phyloP scores from a whole-genome alignment of 1,140 invertebrate species.

The Rhagoletis zephyria region DNA sequence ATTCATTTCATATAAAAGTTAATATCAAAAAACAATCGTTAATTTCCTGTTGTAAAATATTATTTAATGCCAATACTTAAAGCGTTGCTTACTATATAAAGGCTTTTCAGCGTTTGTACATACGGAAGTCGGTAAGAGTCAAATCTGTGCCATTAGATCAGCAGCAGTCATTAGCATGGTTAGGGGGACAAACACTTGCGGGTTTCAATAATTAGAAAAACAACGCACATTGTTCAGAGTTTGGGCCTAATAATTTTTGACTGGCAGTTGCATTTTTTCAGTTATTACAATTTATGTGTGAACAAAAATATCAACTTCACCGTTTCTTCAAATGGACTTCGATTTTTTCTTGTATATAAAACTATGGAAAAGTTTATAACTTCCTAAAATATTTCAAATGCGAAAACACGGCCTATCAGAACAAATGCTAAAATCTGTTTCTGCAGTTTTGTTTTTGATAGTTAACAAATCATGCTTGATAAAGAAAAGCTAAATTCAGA shows the following conservation, averaged over 20 bases:
- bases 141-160: too few relatives aligned
- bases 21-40: too few relatives aligned
- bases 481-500: conserved; percentile 39
- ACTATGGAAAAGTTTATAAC: conserved; percentile 60
- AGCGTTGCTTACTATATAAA: too few relatives aligned
- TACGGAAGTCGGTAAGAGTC: too few relatives aligned
- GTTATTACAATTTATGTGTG: conserved; percentile 66
- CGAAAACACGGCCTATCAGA: conserved; percentile 2
- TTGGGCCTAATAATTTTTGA: conserved; percentile 69
- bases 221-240: conserved; percentile 56
- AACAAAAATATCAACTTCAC: conserved; percentile 73
- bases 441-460: conserved; percentile 15
- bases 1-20: too few relatives aligned
- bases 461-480: conserved; percentile 13
- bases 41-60: too few relatives aligned
- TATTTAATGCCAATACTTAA: too few relatives aligned
- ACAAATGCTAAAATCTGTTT: conserved; percentile 55
- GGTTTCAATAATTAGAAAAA: not conserved
- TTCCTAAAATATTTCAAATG: not conserved
- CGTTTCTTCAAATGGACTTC: conserved; percentile 71
- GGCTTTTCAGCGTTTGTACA: too few relatives aligned
- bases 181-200: too few relatives aligned
- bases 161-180: too few relatives aligned
- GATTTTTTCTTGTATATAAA: conserved; percentile 67
- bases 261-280: conserved; percentile 67